Percentiles rank a stretch among this genome's conserved stretches.
Evolutionary conservation across 2,113 vertebrate genomes (phyloP).

Genomic region (Notarius quadriscutis): DNA sequence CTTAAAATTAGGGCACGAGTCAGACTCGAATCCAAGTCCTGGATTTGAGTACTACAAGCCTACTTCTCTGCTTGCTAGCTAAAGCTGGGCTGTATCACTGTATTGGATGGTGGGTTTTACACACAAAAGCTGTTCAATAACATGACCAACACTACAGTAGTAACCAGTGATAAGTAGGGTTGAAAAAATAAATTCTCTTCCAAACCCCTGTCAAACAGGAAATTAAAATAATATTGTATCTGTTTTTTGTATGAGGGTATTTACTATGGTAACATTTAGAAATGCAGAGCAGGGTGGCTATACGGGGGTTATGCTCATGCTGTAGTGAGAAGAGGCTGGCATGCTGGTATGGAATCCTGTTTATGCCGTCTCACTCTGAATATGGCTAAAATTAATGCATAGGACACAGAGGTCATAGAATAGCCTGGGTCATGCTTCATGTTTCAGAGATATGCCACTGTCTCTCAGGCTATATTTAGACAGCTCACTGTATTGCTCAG

Average conservation of each 20-base stretch:
- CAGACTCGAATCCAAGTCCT: no score
- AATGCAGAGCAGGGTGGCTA: conserved; percentile 8
- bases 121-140: conserved; percentile 9
- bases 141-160: background rate
- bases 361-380: conserved; percentile 30
- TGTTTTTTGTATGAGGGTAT: conserved; percentile 17
- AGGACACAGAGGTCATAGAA: conserved; percentile 16
- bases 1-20: no score
- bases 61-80: background rate
- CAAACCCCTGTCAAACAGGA: conserved; percentile 18
- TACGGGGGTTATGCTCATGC: conserved; percentile 3
- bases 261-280: conserved; percentile 35
- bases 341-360: conserved; percentile 43
- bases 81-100: background rate
- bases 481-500: background rate
- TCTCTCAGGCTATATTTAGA: conserved; percentile 25
- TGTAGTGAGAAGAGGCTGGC: conserved; percentile 18
- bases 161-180: background rate
- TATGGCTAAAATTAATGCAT: conserved; percentile 43
- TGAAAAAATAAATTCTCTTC: background rate
- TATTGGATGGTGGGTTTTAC: background rate
- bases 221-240: conserved; percentile 25
- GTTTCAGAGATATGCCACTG: conserved; percentile 23
- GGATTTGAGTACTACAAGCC: no score
- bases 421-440: conserved; percentile 27